Percentiles rank a stretch among this genome's conserved stretches.
phyloP scores from a whole-genome alignment of 2,888 invertebrate genomes.

The Netelia melanura region DNA sequence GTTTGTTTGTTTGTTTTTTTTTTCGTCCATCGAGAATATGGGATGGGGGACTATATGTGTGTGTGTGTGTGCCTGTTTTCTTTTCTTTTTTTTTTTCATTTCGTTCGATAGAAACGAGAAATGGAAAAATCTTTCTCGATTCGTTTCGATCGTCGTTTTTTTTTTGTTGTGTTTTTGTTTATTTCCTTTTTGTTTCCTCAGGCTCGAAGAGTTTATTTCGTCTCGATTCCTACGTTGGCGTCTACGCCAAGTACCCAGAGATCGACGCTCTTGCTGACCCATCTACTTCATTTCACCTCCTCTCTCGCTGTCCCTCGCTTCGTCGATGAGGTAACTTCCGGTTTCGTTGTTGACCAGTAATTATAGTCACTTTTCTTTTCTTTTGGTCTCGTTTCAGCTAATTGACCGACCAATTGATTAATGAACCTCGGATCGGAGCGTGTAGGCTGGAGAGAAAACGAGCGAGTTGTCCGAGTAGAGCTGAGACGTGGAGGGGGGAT shows the following conservation, averaged over 20 bases:
- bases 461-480: conserved; percentile 44
- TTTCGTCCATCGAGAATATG: conserved; percentile 9
- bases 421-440: conserved; percentile 70
- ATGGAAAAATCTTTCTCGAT: conserved; percentile 17
- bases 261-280: conserved; percentile 48
- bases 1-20: neutral
- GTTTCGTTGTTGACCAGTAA: neutral
- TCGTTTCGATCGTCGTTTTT: neutral
- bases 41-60: neutral
- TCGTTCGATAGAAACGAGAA: conserved; percentile 36
- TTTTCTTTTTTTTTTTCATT: neutral
- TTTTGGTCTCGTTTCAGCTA: conserved; percentile 76
- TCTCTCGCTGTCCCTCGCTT: conserved; percentile 21
- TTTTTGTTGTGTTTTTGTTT: neutral
- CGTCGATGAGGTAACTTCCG: neutral
- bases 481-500: neutral
- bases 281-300: neutral
- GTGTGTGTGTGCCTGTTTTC: neutral
- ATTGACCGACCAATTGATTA: conserved; percentile 79
- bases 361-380: conserved; percentile 63
- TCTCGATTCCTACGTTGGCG: conserved; percentile 33
- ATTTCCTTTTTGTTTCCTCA: conserved; percentile 34
- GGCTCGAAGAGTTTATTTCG: conserved; percentile 10
- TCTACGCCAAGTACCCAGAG: conserved; percentile 62
- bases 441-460: conserved; percentile 41